Conservation (phyloP, 1,140 invertebrate species). For the Brachionus calyciflorus region DNA sequence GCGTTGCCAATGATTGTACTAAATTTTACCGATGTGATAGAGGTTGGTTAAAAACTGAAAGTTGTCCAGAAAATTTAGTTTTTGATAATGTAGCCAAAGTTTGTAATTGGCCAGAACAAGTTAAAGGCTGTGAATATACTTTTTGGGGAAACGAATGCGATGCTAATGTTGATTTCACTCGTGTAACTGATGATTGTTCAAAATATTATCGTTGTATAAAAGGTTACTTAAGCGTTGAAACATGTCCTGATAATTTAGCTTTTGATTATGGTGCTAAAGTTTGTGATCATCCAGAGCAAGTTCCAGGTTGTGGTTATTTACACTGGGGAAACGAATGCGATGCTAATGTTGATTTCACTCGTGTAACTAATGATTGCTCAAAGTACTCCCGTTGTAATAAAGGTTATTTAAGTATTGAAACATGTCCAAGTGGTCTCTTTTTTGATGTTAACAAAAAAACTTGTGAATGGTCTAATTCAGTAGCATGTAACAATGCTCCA, state of each 20-base stretch:
- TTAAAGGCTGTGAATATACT: not conserved
- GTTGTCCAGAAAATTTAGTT: not conserved
- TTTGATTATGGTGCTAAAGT: not conserved
- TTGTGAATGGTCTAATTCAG: not conserved
- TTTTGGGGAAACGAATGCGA: not conserved
- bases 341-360: not conserved
- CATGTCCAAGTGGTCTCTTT: too few relatives aligned
- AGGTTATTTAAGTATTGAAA: not conserved
- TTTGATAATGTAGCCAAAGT: not conserved
- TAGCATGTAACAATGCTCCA: not conserved
- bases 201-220: not conserved
- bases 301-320: not conserved
- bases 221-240: not conserved
- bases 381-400: not conserved
- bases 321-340: too few relatives aligned
- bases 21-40: slow-evolving; percentile 17
- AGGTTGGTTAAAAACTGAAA: not conserved
- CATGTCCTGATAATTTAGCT: not conserved
- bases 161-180: not conserved
- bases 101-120: not conserved
- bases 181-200: not conserved
- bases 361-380: not conserved
- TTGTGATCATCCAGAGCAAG: not conserved
- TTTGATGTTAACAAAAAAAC: not conserved
- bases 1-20: not conserved